These are phyloP conservation scores for Cichladusa arquata DNA, from an alignment of 2,113 vertebrate genomes.

Conservation along the genomic window DNA sequence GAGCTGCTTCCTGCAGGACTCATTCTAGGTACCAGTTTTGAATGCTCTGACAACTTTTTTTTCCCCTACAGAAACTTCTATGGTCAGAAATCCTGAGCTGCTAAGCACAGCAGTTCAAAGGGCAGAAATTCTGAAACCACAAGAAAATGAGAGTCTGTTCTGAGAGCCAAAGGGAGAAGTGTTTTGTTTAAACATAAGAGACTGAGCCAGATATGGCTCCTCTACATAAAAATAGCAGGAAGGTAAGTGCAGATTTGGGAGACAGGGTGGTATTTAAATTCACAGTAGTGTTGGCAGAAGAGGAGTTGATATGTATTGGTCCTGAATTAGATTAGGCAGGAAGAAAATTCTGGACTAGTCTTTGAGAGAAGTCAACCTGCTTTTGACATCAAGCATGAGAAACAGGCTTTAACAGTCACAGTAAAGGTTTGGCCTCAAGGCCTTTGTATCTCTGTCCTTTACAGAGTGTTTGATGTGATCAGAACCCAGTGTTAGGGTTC, in stretches of 20 bases:
- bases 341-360: background rate
- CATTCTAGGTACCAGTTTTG: background rate
- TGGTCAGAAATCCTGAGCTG: background rate
- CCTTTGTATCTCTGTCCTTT: background rate
- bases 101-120: background rate
- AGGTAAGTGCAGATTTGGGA: background rate
- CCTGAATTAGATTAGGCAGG: background rate
- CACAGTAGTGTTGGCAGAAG: background rate
- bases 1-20: background rate
- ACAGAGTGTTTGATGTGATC: background rate
- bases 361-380: background rate
- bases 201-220: background rate
- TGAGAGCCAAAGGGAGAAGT: background rate
- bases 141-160: background rate
- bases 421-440: background rate
- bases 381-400: background rate
- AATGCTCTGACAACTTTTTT: background rate
- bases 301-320: background rate
- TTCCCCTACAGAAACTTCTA: background rate
- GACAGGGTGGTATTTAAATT: background rate
- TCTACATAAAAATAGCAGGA: background rate
- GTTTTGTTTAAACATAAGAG: background rate
- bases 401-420: background rate
- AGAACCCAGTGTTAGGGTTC: background rate
- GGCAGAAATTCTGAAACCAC: background rate